Base-by-base conservation (phyloP, 2,797 vertebrate genomes). In the Chaetodon trifasciatus region DNA sequence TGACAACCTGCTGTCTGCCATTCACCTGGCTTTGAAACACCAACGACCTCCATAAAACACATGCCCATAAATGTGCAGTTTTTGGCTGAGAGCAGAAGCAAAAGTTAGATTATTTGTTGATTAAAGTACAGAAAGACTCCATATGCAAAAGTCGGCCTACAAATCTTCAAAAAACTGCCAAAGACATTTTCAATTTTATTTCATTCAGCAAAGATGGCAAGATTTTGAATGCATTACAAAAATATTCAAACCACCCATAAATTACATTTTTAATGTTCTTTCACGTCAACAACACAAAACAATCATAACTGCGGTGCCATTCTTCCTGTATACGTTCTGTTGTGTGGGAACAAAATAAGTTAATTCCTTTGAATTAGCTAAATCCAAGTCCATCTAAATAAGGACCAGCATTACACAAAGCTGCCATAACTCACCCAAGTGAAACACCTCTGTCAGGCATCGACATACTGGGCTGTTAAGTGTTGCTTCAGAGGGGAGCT, bases 371-470 rank as follows among this genome's bases (percentile, higher is more conserved):
- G 23, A 44, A 56, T 47, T 62, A 58, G 32, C 37, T 61, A 81
- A 60, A 78, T 32, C 47, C 24, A 69, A 46, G 49, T 55, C 46
- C 17, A 53, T 64, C 50, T 78, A 82, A 81, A 82, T 70, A 69
- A 55, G 32, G 28, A 77, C 8, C 57, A 80, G 80, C 47, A 68
- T 88, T 75, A 63, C 62, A 82, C 32, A 86, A 82, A 91, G 80
- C 67, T 78, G 76, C 79, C 64, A 57, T 74, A 74, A 82, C 62
- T 84, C 68, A 70, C 32, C 61, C 39, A 61, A 35, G 47, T 57
- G 71, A 85, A 50, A 78, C 47, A 67, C 47, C 39, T 81, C 69
- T 44, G 61, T 68, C 52, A 68, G 47, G 60, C 65, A 50, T 82
- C 64, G 76, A 32, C 28, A 78, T 44, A 44, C 7, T 32, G 23